A percentile compares a stretch with the other conserved stretches of the same genome.
phyloP scores from a whole-genome alignment of 2,888 invertebrate species.

The Calliopum simillimum region DNA sequence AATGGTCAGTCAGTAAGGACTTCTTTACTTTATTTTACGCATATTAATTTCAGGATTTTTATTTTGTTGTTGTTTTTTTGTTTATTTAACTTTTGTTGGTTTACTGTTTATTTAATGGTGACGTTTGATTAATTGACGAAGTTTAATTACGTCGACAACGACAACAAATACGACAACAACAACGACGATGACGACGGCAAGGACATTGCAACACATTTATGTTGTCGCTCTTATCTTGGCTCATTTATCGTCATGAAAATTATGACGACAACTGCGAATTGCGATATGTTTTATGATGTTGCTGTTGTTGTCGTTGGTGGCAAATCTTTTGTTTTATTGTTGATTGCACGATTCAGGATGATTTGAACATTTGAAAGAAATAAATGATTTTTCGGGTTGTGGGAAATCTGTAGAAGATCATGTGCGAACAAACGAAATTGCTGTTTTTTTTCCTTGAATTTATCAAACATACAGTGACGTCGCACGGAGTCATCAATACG shows the following conservation, averaged over 20 bases:
- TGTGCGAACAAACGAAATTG: too few species aligned
- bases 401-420: too few species aligned
- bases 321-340: neutral
- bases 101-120: slow-evolving; percentile 45
- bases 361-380: too few species aligned
- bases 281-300: slow-evolving; percentile 21
- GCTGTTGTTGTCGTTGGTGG: neutral
- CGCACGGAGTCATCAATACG: too few species aligned
- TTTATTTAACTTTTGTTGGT: slow-evolving; percentile 38
- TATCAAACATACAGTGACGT: too few species aligned
- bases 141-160: slow-evolving; percentile 65
- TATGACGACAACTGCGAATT: slow-evolving; percentile 53
- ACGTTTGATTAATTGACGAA: slow-evolving; percentile 68
- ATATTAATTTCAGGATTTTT: slow-evolving; percentile 48
- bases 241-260: slow-evolving; percentile 65
- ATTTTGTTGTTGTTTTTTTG: slow-evolving; percentile 15
- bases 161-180: slow-evolving; percentile 60
- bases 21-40: slow-evolving; percentile 43
- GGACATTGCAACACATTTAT: slow-evolving; percentile 52
- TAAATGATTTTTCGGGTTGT: too few species aligned
- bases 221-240: slow-evolving; percentile 59
- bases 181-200: slow-evolving; percentile 48
- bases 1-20: slow-evolving; percentile 44
- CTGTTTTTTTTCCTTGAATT: too few species aligned
- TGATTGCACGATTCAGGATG: too few species aligned